Base-by-base conservation (phyloP, 2,113 vertebrate species). In the Stigmatopora nigra region DNA sequence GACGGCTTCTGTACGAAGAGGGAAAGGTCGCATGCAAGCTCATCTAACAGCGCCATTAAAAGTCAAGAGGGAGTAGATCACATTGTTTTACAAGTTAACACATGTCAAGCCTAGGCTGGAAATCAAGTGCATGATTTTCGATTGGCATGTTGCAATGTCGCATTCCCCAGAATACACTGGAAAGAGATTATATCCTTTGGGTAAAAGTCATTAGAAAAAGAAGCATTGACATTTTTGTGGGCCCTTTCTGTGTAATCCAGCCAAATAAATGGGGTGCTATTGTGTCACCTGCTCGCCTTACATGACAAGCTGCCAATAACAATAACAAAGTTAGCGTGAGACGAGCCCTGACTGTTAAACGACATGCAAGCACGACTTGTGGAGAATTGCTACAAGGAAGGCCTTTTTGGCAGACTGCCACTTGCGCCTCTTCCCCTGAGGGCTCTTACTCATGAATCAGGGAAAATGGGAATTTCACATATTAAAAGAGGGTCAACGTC, bases 381-480 rank as follows among this genome's bases (percentile, higher is more conserved):
- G 86, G 82, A 67, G 76, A 78, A 80, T 79, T 82, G 73, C 75
- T 60, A 19, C 58, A 44, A 82, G 84, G 77, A 86, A 80, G 76
- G 71, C 77, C 84, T 83, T 91, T 86, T 84, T 92, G 90, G 89
- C 88, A 89, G 88, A 72, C 87, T 85, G 89, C 90, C 90, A 90
- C 86, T 78, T 78, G 84, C 68, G 67, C 73, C 49, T 67, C 68
- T 84, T 84, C 83, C 87, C 89, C 79, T 65, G 84, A 87, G 88
- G 88, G 84, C 86, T 83, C 88, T 87, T 85, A 88, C 82, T 86
- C 86, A 80, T 83, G 83, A 91, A 90, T 91, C 90, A 87, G 82
- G 88, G 88, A 90, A 89, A 91, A 90, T 86, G 86, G 85, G 89
- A 91, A 89, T 91, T 90, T 89, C 88, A 89, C 87, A 89, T 89